These are phyloP conservation scores for Tipula unca DNA, from an alignment of 2,888 invertebrate genomes.

Conservation along the genomic window DNA sequence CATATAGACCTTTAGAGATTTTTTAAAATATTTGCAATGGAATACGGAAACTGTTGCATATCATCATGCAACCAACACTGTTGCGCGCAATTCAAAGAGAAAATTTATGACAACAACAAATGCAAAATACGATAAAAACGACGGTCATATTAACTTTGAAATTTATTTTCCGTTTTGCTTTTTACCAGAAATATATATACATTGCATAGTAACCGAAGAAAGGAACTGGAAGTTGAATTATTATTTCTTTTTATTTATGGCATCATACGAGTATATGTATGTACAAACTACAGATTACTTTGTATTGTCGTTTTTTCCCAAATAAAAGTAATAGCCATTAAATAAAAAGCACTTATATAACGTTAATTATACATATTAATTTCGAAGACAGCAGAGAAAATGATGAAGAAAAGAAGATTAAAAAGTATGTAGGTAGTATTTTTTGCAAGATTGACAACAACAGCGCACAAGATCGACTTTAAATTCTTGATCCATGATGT, in stretches of 20 bases:
- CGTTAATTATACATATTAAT: neutral
- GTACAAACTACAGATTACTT: neutral
- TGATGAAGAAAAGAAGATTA: neutral
- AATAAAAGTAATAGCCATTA: neutral
- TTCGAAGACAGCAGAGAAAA: neutral
- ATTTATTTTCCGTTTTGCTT: neutral
- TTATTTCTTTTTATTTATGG: neutral
- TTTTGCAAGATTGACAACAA: neutral
- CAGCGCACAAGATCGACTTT: neutral
- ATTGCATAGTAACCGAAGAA: neutral
- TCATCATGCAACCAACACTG: neutral
- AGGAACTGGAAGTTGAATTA: neutral
- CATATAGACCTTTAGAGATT: neutral
- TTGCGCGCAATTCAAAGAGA: neutral
- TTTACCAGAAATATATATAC: neutral
- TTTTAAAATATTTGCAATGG: neutral
- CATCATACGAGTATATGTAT: too few relatives aligned
- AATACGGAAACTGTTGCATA: neutral
- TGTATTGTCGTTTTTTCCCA: neutral
- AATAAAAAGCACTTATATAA: neutral
- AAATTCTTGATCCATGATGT: neutral
- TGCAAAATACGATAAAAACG: too few relatives aligned
- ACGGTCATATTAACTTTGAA: neutral
- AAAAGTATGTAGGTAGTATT: neutral
- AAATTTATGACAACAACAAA: neutral